phyloP scores from a whole-genome alignment of 2,797 vertebrate species.

The Avahi laniger region DNA sequence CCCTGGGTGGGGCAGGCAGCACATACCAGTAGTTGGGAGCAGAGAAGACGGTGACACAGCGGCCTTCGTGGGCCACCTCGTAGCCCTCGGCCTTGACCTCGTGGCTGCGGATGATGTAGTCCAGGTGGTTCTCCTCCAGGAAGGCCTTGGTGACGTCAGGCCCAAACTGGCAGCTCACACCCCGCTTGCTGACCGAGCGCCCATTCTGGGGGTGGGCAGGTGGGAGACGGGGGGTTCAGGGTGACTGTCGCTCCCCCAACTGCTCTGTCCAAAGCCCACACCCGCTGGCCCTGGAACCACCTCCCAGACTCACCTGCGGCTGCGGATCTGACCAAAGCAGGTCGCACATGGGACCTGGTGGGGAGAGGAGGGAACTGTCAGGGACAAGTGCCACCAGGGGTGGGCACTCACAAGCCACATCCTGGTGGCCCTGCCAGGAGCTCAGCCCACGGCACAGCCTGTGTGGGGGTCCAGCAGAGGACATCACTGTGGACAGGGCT shows the following conservation, averaged over 20 bases:
- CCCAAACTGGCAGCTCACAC: constrained; percentile 97
- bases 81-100: constrained; percentile 96
- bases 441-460: neutral
- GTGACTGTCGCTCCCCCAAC: rapidly evolving
- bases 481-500: rapidly evolving
- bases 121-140: constrained; percentile 93
- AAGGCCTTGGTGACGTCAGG: constrained; percentile 94
- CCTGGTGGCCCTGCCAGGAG: neutral
- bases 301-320: constrained; percentile 89
- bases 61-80: constrained; percentile 95
- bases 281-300: rapidly evolving
- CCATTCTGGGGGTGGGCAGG: constrained; percentile 85
- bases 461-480: neutral
- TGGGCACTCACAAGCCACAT: neutral
- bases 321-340: constrained; percentile 97
- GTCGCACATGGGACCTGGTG: constrained; percentile 95
- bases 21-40: constrained; percentile 97
- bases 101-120: constrained; percentile 95
- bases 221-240: neutral
- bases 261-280: neutral
- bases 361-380: neutral
- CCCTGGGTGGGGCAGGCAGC: rapidly evolving
- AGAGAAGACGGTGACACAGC: constrained; percentile 97
- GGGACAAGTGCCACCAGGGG: neutral
- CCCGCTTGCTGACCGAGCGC: constrained; percentile 93